These are phyloP conservation scores for Stegodyphus dumicola DNA, from an alignment of 1,140 invertebrate species.

Conservation along the genomic window DNA sequence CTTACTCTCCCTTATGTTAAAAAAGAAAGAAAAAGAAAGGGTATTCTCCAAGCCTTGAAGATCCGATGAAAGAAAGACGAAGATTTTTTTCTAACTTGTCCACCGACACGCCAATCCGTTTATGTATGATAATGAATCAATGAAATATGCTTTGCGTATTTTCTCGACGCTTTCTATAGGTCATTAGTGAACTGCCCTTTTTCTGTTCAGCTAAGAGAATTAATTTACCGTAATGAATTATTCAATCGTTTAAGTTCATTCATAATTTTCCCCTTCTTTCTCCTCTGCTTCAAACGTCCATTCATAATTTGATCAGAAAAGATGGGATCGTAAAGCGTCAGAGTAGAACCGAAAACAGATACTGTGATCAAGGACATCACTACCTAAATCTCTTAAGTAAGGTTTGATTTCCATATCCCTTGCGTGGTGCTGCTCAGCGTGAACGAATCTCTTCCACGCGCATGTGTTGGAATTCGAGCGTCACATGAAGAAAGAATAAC, in stretches of 20 bases:
- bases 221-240: slow-evolving; percentile 41
- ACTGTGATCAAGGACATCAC: no score
- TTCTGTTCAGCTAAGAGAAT: background rate
- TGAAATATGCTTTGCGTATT: slow-evolving; percentile 22
- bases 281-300: slow-evolving; percentile 4
- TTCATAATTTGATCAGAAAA: slow-evolving; percentile 32
- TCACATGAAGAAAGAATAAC: no score
- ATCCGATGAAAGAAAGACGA: background rate
- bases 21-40: no score
- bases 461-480: no score
- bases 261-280: slow-evolving; percentile 39
- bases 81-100: background rate
- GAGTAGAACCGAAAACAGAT: no score
- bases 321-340: background rate
- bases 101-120: background rate
- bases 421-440: no score
- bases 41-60: no score
- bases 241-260: slow-evolving; percentile 39
- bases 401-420: no score
- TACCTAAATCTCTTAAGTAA: no score
- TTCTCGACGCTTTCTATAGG: slow-evolving; percentile 7
- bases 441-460: no score
- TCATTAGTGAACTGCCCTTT: slow-evolving; percentile 29
- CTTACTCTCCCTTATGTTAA: no score
- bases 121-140: slow-evolving; percentile 44